These are phyloP conservation scores for Drosophila insularis DNA, from an alignment of 1,140 invertebrate species.

Conservation along the genomic window DNA sequence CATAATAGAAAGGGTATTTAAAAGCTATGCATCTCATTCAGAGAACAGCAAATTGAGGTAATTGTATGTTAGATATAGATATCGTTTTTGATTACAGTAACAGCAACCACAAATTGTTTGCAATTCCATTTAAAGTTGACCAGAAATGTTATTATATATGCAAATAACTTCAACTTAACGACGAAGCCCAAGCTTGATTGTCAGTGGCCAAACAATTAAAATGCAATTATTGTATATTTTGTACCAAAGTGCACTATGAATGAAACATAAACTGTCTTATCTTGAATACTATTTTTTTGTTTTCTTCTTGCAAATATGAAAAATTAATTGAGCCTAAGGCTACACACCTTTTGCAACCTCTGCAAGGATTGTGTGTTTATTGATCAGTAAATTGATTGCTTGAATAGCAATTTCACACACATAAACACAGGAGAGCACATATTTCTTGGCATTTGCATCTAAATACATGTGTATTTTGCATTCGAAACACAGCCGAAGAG, in stretches of 20 bases:
- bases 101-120: background rate
- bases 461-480: slow-evolving; percentile 16
- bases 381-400: slow-evolving; percentile 56
- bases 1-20: background rate
- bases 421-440: slow-evolving; percentile 34
- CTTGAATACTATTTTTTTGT: too few species aligned
- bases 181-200: background rate
- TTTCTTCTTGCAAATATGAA: background rate
- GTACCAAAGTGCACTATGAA: slow-evolving; percentile 13
- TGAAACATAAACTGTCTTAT: background rate
- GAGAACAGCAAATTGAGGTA: slow-evolving; percentile 12
- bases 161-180: slow-evolving; percentile 8
- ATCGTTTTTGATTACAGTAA: background rate
- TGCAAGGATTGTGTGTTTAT: slow-evolving; percentile 48
- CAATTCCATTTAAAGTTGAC: background rate
- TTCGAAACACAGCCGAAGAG: background rate
- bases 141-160: slow-evolving; percentile 5
- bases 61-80: slow-evolving; percentile 6
- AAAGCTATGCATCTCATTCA: background rate
- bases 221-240: slow-evolving; percentile 39
- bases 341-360: slow-evolving; percentile 4
- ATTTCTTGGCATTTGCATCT: slow-evolving; percentile 19
- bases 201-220: slow-evolving; percentile 36
- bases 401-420: slow-evolving; percentile 43
- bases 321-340: slow-evolving; percentile 33